phyloP scores from a whole-genome alignment of 2,888 invertebrate species.

The Epistrophella euchroma region DNA sequence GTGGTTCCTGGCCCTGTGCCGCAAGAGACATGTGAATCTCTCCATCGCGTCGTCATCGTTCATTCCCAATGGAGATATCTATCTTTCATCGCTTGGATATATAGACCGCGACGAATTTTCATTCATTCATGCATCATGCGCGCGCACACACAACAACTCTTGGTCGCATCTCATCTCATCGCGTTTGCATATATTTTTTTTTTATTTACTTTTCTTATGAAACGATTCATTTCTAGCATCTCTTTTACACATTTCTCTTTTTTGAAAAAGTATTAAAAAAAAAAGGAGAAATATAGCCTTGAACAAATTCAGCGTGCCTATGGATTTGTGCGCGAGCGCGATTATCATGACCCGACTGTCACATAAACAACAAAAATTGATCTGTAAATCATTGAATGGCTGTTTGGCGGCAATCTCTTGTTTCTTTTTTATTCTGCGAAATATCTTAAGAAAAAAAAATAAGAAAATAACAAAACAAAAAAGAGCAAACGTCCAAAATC shows the following conservation, averaged over 20 bases:
- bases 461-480: constrained; percentile 20
- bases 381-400: constrained; percentile 77
- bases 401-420: constrained; percentile 72
- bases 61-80: constrained; percentile 73
- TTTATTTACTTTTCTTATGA: not conserved
- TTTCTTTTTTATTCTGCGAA: constrained; percentile 52
- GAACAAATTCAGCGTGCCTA: constrained; percentile 53
- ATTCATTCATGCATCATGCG: constrained; percentile 66
- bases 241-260: constrained; percentile 51
- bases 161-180: constrained; percentile 32
- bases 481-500: constrained; percentile 47
- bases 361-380: constrained; percentile 78
- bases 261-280: constrained; percentile 33
- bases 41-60: constrained; percentile 58
- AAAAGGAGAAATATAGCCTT: constrained; percentile 19
- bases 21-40: constrained; percentile 55
- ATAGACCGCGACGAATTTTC: constrained; percentile 69
- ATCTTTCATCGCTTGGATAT: constrained; percentile 70
- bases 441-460: constrained; percentile 7
- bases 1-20: constrained; percentile 51
- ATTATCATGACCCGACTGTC: constrained; percentile 78
- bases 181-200: constrained; percentile 42
- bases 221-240: constrained; percentile 36
- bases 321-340: constrained; percentile 72
- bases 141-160: constrained; percentile 26